Percentiles rank a stretch among this genome's conserved stretches.
phyloP scores from a whole-genome alignment of 2,888 invertebrate species.

The Philonicus albiceps region DNA sequence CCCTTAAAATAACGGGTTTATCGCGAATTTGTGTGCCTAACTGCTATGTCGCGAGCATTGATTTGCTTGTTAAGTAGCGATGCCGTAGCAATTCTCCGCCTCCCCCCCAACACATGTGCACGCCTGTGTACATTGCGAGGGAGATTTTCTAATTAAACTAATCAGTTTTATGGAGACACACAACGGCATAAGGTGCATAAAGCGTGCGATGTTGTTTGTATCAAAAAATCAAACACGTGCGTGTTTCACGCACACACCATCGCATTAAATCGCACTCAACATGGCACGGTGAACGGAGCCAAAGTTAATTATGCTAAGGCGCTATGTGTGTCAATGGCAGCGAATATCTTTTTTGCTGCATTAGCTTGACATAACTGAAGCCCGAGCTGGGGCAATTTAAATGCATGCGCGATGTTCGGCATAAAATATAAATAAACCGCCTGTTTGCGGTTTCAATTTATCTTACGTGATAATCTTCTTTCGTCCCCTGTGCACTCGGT shows the following conservation, averaged over 20 bases:
- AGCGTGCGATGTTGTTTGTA: not conserved
- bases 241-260: not conserved
- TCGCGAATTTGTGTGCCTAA: not conserved
- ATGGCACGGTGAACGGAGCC: not conserved
- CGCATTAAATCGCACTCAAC: not conserved
- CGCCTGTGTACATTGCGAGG: not conserved
- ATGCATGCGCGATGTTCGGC: not conserved
- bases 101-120: too few relatives aligned
- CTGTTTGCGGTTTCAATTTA: not conserved
- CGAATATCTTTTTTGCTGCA: conserved; percentile 2
- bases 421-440: not conserved
- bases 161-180: not conserved
- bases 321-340: conserved; percentile 12
- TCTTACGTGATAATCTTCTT: not conserved
- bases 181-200: not conserved
- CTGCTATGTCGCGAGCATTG: not conserved
- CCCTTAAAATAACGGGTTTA: not conserved
- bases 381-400: not conserved
- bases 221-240: not conserved
- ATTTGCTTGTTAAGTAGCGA: not conserved
- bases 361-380: not conserved
- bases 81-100: not conserved
- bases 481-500: not conserved
- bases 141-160: not conserved
- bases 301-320: conserved; percentile 21